A percentile compares a stretch with the other conserved stretches of the same genome.
These are phyloP conservation scores for Pyrocephalus nanus DNA, from an alignment of 2,797 vertebrate species.

Conservation along the genomic window DNA sequence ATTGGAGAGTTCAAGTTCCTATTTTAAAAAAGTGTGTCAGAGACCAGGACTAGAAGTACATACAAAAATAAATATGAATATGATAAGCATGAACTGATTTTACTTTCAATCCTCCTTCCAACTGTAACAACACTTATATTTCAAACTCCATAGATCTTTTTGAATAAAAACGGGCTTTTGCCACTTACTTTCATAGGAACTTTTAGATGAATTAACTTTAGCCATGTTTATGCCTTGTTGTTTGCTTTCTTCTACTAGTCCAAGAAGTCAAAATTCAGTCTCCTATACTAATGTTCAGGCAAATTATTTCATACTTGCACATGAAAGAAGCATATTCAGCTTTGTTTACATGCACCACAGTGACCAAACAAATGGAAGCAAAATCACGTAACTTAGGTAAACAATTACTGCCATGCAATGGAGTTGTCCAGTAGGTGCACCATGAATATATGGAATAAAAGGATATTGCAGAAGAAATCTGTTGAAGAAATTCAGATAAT, in stretches of 20 bases:
- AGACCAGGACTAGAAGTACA: background rate
- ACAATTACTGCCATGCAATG: background rate
- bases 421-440: background rate
- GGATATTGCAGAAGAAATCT: background rate
- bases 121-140: background rate
- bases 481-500: background rate
- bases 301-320: background rate
- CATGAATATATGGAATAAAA: background rate
- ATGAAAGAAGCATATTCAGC: background rate
- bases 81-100: background rate
- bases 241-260: background rate
- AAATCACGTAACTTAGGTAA: background rate
- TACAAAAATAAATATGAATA: background rate
- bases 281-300: background rate
- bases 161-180: background rate
- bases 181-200: background rate
- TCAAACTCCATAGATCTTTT: background rate
- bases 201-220: background rate
- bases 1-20: background rate
- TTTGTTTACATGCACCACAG: background rate
- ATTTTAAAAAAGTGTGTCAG: background rate
- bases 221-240: accelerated
- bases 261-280: background rate
- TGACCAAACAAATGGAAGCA: background rate
- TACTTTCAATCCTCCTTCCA: background rate